A percentile compares a stretch with the other conserved stretches of the same genome.
phyloP scores from a whole-genome alignment of 2,888 invertebrate species.

The Axea sp. region DNA sequence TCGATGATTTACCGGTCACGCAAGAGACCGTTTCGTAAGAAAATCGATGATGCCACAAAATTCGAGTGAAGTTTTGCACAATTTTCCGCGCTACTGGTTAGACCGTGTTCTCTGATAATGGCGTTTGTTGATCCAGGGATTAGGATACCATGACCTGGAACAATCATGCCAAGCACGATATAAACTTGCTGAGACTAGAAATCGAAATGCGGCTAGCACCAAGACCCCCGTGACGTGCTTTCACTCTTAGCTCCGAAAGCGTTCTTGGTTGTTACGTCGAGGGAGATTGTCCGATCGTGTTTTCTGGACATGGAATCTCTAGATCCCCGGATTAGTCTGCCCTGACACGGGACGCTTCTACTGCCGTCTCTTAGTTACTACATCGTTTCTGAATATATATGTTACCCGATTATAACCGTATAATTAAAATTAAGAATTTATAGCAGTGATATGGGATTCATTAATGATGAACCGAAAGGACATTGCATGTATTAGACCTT shows the following conservation, averaged over 20 bases:
- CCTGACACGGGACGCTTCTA: slow-evolving; percentile 72
- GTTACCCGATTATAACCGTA: slow-evolving; percentile 17
- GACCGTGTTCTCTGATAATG: slow-evolving; percentile 65
- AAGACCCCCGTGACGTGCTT: slow-evolving; percentile 58
- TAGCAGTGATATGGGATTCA: too few species aligned
- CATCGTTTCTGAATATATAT: slow-evolving; percentile 25
- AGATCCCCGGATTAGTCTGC: slow-evolving; percentile 74
- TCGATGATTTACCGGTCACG: slow-evolving; percentile 6
- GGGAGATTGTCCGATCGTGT: slow-evolving; percentile 71
- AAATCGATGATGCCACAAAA: slow-evolving; percentile 37
- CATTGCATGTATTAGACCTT: too few species aligned
- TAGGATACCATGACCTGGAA: slow-evolving; percentile 62
- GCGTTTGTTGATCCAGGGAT: slow-evolving; percentile 65
- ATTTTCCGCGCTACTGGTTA: slow-evolving; percentile 54
- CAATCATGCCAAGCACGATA: slow-evolving; percentile 57
- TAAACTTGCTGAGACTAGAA: slow-evolving; percentile 65
- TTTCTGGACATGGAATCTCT: slow-evolving; percentile 73
- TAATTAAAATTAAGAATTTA: too few species aligned
- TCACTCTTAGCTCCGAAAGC: slow-evolving; percentile 57
- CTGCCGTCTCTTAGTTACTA: slow-evolving; percentile 30
- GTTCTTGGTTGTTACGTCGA: slow-evolving; percentile 36
- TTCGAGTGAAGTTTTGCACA: slow-evolving; percentile 26
- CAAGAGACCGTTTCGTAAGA: slow-evolving; percentile 5
- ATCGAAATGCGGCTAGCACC: slow-evolving; percentile 60
- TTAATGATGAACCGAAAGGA: too few species aligned